Evolutionary conservation across 2,888 invertebrate species (phyloP).

Genomic region (Carcina quercana): DNA sequence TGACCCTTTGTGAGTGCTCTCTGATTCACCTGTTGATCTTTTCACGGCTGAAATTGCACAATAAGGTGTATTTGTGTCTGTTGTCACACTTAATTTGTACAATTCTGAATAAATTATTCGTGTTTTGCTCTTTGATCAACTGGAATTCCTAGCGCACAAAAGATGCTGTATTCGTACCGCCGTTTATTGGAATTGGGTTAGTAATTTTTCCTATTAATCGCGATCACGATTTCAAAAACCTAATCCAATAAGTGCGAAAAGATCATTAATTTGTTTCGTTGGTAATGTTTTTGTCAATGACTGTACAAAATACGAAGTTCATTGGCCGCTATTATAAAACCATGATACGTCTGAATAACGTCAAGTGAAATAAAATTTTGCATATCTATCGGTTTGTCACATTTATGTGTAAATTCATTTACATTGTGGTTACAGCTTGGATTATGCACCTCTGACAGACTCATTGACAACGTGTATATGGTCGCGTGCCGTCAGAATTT

Average conservation of each 20-base stretch:
- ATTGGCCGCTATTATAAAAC: conserved; percentile 44
- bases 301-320: conserved; percentile 45
- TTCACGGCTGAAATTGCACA: conserved; percentile 17
- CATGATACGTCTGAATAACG: conserved; percentile 45
- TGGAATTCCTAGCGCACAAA: no score
- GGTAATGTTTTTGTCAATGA: conserved; percentile 24
- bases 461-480: conserved; percentile 10
- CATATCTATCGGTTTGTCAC: conserved; percentile 53
- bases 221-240: no score
- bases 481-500: conserved; percentile 33
- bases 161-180: no score
- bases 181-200: no score
- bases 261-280: no score
- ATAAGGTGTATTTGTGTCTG: conserved; percentile 8
- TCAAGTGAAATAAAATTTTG: conserved; percentile 55
- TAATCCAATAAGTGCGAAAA: no score
- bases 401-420: conserved; percentile 52
- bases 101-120: no score
- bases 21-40: conserved; percentile 27
- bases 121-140: no score
- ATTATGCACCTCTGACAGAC: conserved; percentile 13
- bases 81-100: conserved; percentile 8
- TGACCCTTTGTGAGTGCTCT: conserved; percentile 31
- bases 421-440: conserved; percentile 19
- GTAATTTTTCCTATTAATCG: no score